Conservation (phyloP, 2,797 vertebrate genomes). For the Scarus forsteni region DNA sequence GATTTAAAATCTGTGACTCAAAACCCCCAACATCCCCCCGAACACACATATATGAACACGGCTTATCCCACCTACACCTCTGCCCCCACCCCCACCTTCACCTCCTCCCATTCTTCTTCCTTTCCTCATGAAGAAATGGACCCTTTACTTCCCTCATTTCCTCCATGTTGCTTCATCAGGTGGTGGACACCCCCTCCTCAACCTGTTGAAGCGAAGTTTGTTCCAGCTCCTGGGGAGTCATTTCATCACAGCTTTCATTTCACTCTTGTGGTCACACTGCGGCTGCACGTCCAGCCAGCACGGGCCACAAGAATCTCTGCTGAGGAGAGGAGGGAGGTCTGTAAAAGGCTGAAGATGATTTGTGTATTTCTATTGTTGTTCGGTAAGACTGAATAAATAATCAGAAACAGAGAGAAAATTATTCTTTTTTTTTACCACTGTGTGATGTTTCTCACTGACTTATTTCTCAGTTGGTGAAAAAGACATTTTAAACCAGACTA, state of each 20-base stretch:
- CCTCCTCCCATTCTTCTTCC: conserved; percentile 46
- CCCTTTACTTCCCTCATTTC: conserved; percentile 71
- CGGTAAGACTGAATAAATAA: not conserved
- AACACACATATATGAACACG: conserved; percentile 40
- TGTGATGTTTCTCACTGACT: too few relatives aligned
- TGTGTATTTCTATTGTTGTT: not conserved
- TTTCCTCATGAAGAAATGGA: conserved; percentile 50
- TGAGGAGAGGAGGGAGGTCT: not conserved
- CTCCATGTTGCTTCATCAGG: conserved; percentile 66
- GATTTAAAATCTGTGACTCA: conserved; percentile 85
- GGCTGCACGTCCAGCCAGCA: conserved; percentile 15
- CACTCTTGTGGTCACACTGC: conserved; percentile 30
- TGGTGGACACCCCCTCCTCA: conserved; percentile 23
- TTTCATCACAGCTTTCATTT: conserved; percentile 29
- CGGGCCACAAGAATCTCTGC: not conserved
- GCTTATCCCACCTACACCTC: conserved; percentile 36
- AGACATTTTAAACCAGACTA: too few relatives aligned
- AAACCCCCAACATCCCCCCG: conserved; percentile 32
- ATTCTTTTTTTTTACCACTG: too few relatives aligned
- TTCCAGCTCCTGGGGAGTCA: conserved; percentile 55
- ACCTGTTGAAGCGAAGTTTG: conserved; percentile 31
- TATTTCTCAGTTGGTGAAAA: too few relatives aligned
- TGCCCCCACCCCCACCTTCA: conserved; percentile 27
- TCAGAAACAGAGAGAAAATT: too few relatives aligned
- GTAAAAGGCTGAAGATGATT: conserved; percentile 15